Evolutionary conservation across 1,140 invertebrate genomes (phyloP), one percentile per base, ranked within the genome.

Genomic region (Mesaphorura yosii): DNA sequence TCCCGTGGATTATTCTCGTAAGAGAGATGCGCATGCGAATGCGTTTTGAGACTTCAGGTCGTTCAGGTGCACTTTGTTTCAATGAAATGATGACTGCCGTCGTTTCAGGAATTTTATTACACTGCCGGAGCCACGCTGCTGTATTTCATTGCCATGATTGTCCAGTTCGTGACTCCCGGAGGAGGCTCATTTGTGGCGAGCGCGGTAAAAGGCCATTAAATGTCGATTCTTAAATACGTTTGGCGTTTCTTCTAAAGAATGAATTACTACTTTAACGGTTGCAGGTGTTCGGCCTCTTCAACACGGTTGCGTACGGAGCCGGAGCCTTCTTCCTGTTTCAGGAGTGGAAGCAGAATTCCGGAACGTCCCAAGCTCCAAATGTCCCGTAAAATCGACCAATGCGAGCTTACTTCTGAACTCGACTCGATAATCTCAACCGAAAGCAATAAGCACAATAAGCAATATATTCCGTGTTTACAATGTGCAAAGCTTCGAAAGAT

Each of bases 231-330:
- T n/a, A n/a, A n/a, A n/a, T n/a, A n/a, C n/a, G n/a, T n/a, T n/a
- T n/a, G n/a, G n/a, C n/a, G n/a, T 40, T 27, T 42, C 15, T 66
- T 62, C 34, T 40, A 17, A 28, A 40, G 0, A 41, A 23, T 39
- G 23, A 38, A 15, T 37, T 7, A 38, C 22, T 2, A 10, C 6
- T n/a, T 26, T 42, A 26, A 22, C 20, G 10, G 67, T 73, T 72
- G 20, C 69, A 86, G 84, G 74, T 82, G 20, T 87, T 89, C 64
- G 86, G 84, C 53, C 68, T 88, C 1, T 80, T 89, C 68, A 88
- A 87, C 67, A 81, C 81, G n/a, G 53, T 83, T 31, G 83, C 78
- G 4, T 90, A 88, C 62, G 84, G 72, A 2, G 78, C 77, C 37
- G 84, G 81, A 47, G 70, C 81, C 4, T 88, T 82, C 66, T 78